phyloP scores from a whole-genome alignment of 2,888 invertebrate species.

The Schizaphis graminum region DNA sequence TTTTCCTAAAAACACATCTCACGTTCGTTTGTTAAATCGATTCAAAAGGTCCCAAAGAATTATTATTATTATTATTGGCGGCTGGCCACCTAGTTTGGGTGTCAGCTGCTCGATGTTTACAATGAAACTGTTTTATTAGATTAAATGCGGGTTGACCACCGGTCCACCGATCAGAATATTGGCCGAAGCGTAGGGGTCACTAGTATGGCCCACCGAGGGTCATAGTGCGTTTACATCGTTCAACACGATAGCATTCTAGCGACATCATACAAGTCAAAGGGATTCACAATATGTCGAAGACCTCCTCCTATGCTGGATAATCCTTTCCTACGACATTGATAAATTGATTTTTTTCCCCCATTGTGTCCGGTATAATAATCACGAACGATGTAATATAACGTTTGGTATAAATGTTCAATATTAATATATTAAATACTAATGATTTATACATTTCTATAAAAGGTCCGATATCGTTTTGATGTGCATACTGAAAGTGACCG shows the following conservation, averaged over 20 bases:
- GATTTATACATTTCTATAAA: neutral
- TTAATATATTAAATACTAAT: neutral
- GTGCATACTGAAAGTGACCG: neutral
- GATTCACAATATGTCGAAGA: slow-evolving; percentile 35
- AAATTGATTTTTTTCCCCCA: slow-evolving; percentile 53
- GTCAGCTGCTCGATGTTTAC: slow-evolving; percentile 62
- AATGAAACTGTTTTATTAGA: slow-evolving; percentile 56
- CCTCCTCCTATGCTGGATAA: slow-evolving; percentile 25
- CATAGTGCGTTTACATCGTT: slow-evolving; percentile 1
- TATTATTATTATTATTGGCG: neutral
- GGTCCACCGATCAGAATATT: slow-evolving; percentile 29
- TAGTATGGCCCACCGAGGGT: slow-evolving; percentile 1
- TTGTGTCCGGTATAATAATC: slow-evolving; percentile 18
- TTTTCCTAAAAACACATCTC: slow-evolving; percentile 39
- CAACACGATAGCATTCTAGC: slow-evolving; percentile 20
- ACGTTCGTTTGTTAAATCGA: neutral
- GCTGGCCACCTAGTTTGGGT: neutral
- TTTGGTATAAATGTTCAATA: slow-evolving; percentile 17
- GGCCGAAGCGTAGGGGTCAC: slow-evolving; percentile 22
- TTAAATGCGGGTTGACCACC: slow-evolving; percentile 54
- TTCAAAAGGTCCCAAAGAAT: slow-evolving; percentile 24
- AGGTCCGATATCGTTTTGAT: neutral
- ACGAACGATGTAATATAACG: slow-evolving; percentile 31
- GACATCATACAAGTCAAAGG: slow-evolving; percentile 39
- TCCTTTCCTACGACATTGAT: slow-evolving; percentile 59